Conservation (phyloP, 2,797 vertebrate genomes). For the Lepus oiostolus region DNA sequence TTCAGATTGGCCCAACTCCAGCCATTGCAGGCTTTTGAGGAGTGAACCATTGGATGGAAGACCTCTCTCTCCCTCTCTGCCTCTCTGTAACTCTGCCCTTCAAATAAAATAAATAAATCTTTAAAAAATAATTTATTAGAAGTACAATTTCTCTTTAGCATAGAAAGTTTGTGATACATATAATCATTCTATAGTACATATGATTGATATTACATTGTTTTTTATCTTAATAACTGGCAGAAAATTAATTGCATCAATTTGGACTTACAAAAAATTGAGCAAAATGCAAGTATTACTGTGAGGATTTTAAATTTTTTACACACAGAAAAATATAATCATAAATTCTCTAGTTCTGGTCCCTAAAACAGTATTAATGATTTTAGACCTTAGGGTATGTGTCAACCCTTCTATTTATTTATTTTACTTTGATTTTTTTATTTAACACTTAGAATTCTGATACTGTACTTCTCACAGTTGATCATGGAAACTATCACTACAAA, state of each 20-base stretch:
- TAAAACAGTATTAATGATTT: background rate
- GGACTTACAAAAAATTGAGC: background rate
- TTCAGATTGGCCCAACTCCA: no score
- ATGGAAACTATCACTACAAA: conserved; percentile 33
- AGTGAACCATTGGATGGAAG: no score
- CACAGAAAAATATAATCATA: background rate
- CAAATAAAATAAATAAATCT: no score
- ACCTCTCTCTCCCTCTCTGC: no score
- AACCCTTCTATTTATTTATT: background rate
- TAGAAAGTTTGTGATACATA: background rate
- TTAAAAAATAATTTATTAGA: background rate
- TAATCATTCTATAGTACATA: background rate
- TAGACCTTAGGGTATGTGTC: background rate
- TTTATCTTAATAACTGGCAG: conserved; percentile 16
- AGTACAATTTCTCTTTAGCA: conserved; percentile 5
- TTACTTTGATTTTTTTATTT: background rate
- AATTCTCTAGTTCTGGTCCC: background rate
- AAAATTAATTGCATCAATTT: conserved; percentile 5
- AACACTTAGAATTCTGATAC: background rate
- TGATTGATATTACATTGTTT: conserved; percentile 19
- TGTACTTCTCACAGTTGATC: background rate
- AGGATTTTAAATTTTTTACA: background rate
- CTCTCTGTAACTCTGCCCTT: no score
- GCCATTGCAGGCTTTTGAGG: no score
- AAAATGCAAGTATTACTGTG: background rate